These are phyloP conservation scores for Phaonia tiefii DNA, from an alignment of 2,888 invertebrate genomes.

Conservation along the genomic window DNA sequence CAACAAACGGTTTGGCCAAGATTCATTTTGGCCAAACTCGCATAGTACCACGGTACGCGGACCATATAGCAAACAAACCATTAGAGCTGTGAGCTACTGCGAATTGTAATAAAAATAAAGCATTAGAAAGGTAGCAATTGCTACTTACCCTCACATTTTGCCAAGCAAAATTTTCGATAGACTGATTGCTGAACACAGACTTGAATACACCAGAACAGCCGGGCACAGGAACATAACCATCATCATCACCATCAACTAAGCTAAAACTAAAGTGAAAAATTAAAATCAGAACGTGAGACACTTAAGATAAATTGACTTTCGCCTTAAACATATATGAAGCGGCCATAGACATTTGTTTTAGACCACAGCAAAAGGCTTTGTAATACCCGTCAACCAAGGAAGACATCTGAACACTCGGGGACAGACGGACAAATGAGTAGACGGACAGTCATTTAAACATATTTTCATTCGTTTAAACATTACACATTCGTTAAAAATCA, in stretches of 20 bases:
- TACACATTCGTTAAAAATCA: slow-evolving; percentile 6
- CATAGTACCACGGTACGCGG: too few relatives aligned
- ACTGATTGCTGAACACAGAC: slow-evolving; percentile 18
- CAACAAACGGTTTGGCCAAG: slow-evolving; percentile 10
- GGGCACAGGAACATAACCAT: slow-evolving; percentile 21
- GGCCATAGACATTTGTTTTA: slow-evolving; percentile 26
- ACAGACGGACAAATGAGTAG: too few relatives aligned
- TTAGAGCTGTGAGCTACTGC: slow-evolving; percentile 11
- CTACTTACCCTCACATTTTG: slow-evolving; percentile 67
- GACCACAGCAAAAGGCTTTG: background rate
- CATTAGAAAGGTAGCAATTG: slow-evolving; percentile 77
- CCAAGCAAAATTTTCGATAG: slow-evolving; percentile 16
- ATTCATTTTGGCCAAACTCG: background rate
- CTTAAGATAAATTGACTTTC: slow-evolving; percentile 73
- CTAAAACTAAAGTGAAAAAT: slow-evolving; percentile 69
- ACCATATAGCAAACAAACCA: slow-evolving; percentile 66
- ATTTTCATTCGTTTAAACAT: too few relatives aligned
- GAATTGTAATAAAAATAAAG: slow-evolving; percentile 68
- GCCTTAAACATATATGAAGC: slow-evolving; percentile 50
- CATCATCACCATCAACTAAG: slow-evolving; percentile 51
- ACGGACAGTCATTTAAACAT: background rate
- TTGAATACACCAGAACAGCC: slow-evolving; percentile 13
- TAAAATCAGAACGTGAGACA: slow-evolving; percentile 76
- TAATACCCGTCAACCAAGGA: slow-evolving; percentile 33
- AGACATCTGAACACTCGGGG: slow-evolving; percentile 11